These are phyloP conservation scores for Harpalus rubripes DNA, from an alignment of 2,888 invertebrate species.

Conservation along the genomic window DNA sequence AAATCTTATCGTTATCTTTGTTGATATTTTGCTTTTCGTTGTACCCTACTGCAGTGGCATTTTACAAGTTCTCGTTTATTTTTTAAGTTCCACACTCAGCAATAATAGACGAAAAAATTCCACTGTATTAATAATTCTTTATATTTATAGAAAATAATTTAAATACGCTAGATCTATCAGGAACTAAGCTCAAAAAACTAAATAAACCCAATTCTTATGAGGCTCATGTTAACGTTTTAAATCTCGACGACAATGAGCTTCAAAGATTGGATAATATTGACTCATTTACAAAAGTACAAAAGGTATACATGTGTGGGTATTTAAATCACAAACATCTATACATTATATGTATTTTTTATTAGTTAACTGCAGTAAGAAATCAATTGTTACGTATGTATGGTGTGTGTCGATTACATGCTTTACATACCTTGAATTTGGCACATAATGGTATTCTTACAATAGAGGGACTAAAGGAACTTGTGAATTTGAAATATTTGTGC, in stretches of 20 bases:
- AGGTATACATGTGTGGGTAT: conserved; percentile 78
- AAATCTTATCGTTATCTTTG: background rate
- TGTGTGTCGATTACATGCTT: conserved; percentile 87
- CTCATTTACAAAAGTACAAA: conserved; percentile 87
- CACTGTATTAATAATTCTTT: background rate
- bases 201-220: conserved; percentile 86
- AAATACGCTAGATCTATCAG: conserved; percentile 87
- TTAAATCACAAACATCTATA: conserved; percentile 56
- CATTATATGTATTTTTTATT: conserved; percentile 73
- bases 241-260: conserved; percentile 92
- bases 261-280: conserved; percentile 93
- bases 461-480: conserved; percentile 92
- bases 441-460: conserved; percentile 93
- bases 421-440: conserved; percentile 90
- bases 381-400: conserved; percentile 93
- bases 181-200: conserved; percentile 89
- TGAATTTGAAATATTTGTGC: conserved; percentile 89
- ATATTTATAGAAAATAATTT: conserved; percentile 71
- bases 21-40: conserved; percentile 1
- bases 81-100: too few relatives aligned
- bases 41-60: background rate
- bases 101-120: background rate
- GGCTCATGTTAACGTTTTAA: conserved; percentile 84
- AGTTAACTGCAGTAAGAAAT: conserved; percentile 93
- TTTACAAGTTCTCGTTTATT: background rate